Evolutionary conservation across 2,888 invertebrate genomes (phyloP), one percentile per base, ranked within the genome.

Genomic region (Lepidocyrtoides sp.): DNA sequence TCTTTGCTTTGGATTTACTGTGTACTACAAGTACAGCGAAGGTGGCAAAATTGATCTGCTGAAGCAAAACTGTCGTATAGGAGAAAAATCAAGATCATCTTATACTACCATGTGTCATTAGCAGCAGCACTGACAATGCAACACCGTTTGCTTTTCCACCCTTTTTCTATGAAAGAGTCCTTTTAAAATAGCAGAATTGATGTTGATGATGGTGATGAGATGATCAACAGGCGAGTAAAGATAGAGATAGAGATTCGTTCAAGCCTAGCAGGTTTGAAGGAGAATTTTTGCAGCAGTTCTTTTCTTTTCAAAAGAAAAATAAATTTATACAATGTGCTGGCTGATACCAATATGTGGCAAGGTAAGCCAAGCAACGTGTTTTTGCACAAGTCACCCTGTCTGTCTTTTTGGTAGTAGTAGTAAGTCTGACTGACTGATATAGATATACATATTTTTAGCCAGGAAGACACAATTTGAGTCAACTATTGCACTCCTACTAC

Each of bases 221-320:
- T 41, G 63, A 51, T 72, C 72, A 57, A 85, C 69, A 72, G 72
- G 85, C 32, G 85, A 85, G 83, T 14, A 14, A 14, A 51, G 51
- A 51, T 5, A 5, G 63, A 72, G 41, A 72, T 20, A 85, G 29
- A 36, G 85, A 72, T 54, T 85, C 72, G 57, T 72, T 85, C 85
- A 83, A 66, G 83, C 83, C 26, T 66, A 23, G 83, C 60, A 83
- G 69, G 63, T 72, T 85, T 72, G 72, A 85, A 85, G 72, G 85
- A 23, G 72, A 85, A 85, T 85, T 72, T 17, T 36, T 85, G 51
- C 57, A n/a, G n/a, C n/a, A 72, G 54, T 17, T 54, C 29, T 63
- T 36, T 5, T 66, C 8, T 44, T 29, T n/a, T 63, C 17, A 29
- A 20, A 63, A 63, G 63, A 29, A 63, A 63, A 63, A 36, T 7